Base-by-base conservation (phyloP, 2,888 invertebrate genomes). In the Emesis russula region DNA sequence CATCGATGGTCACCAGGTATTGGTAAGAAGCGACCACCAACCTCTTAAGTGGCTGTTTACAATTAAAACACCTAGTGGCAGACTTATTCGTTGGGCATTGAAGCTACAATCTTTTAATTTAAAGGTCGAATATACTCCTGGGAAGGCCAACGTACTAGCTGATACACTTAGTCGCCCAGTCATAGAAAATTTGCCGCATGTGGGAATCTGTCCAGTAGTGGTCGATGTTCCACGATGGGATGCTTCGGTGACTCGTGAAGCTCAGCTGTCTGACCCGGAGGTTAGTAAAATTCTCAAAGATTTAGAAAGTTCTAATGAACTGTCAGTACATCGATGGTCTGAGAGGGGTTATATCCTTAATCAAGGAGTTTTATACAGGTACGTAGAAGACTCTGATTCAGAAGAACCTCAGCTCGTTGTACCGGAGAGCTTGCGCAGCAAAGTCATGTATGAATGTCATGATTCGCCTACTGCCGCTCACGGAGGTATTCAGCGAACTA, bases 41-140 rank as follows among this genome's bases (percentile, higher is more conserved):
- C 75, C 75, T 3, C 75, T 75, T 3, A 41, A 44, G 18, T 75
- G 75, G 75, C 33, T 75, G 15, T 33, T 58, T 4, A 15, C 75
- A 3, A 3, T 81, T 36, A 97, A 97, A 85, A 95, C 97, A 7
- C 96, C 97, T 0, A 95, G 95, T n/a, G 97, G 97, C 13, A 85
- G 98, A 48, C 87, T 98, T 0, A 96, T 96, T 0, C 88, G 98
- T 63, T 98, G 98, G 98, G 96, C 97, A 0, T 71, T 98, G 9
- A 85, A 93, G 13, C 83, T 98, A 0, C 97, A 97, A 88, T 87
- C 94, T 2, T 97, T 95, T 85, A 95, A 97, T 48, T 85, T 97
- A 4, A 89, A 95, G 0, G 95, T 97, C 4, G 88, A 95, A 9
- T 97, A 98, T 83, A 94, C 96, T 3, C 96, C 96, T 0, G 97